A percentile compares a stretch with the other conserved stretches of the same genome.
Conservation (phyloP, 2,113 vertebrate species). For the Centrocercus urophasianus region DNA sequence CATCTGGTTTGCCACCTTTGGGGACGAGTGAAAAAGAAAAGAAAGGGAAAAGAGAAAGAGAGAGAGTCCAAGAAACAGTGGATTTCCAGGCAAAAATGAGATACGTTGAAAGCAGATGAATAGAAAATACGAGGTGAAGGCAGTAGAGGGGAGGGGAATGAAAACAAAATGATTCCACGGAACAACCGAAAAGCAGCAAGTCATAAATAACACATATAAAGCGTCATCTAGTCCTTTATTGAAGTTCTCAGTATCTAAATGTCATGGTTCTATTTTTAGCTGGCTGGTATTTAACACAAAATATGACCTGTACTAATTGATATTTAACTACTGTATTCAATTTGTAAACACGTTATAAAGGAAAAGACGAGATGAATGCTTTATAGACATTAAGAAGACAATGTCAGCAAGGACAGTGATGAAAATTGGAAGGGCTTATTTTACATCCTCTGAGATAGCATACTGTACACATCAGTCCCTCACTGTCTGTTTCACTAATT, state of each 20-base stretch:
- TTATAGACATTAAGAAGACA: background rate
- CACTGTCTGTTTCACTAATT: constrained; percentile 66
- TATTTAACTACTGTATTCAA: constrained; percentile 64
- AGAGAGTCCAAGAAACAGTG: background rate
- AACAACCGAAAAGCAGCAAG: background rate
- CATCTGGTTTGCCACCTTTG: background rate
- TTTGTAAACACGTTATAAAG: constrained; percentile 58
- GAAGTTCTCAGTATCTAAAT: constrained; percentile 47
- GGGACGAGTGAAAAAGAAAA: background rate
- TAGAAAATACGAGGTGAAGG: background rate
- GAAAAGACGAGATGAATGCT: constrained; percentile 30
- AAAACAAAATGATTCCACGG: background rate
- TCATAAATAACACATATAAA: constrained; percentile 39
- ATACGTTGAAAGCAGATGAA: background rate
- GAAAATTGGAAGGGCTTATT: constrained; percentile 54
- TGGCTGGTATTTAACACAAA: constrained; percentile 61
- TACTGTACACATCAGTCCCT: constrained; percentile 76
- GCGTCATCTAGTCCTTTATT: constrained; percentile 9
- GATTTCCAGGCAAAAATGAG: constrained; percentile 12
- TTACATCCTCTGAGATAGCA: constrained; percentile 51
- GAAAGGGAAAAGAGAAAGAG: background rate
- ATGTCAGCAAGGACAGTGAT: constrained; percentile 48
- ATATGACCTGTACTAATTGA: constrained; percentile 67
- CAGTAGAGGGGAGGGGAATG: background rate
- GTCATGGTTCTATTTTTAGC: constrained; percentile 54